Percentiles rank a stretch among this genome's conserved stretches.
These are phyloP conservation scores for Dasyprocta punctata DNA, from an alignment of 2,113 vertebrate species.

Conservation along the genomic window DNA sequence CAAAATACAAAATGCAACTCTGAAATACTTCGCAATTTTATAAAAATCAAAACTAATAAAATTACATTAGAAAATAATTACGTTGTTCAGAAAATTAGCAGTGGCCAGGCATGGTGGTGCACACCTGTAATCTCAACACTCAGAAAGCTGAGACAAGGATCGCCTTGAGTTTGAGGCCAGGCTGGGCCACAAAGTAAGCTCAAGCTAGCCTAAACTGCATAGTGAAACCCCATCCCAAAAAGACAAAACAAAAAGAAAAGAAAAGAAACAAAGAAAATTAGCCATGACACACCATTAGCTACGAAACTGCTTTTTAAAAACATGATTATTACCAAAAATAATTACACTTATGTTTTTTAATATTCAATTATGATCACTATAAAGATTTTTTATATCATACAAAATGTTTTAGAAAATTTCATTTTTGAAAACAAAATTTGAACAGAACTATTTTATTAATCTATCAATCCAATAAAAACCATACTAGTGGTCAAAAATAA, in stretches of 20 bases:
- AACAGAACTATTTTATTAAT: conserved; percentile 19
- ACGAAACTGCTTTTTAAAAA: background rate
- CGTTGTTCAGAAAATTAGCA: background rate
- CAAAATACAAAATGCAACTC: conserved; percentile 4
- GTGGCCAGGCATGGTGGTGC: too few relatives aligned
- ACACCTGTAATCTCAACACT: too few relatives aligned
- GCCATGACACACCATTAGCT: background rate
- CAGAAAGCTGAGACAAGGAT: too few relatives aligned
- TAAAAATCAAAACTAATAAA: conserved; percentile 43
- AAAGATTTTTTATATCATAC: conserved; percentile 28
- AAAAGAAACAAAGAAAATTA: background rate
- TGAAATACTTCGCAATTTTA: conserved; percentile 32
- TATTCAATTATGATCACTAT: conserved; percentile 8
- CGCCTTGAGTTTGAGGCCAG: too few relatives aligned
- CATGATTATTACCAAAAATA: conserved; percentile 22
- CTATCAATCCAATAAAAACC: conserved; percentile 33
- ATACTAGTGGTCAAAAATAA: conserved; percentile 10
- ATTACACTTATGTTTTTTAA: background rate
- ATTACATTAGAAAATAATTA: background rate
- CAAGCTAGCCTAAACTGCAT: too few relatives aligned
- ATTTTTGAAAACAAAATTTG: conserved; percentile 38
- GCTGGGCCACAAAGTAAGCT: too few relatives aligned
- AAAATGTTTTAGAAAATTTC: conserved; percentile 33
- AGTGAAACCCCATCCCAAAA: too few relatives aligned
- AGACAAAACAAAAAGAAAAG: background rate